phyloP scores from a whole-genome alignment of 2,888 invertebrate genomes.

The Tachina fera region DNA sequence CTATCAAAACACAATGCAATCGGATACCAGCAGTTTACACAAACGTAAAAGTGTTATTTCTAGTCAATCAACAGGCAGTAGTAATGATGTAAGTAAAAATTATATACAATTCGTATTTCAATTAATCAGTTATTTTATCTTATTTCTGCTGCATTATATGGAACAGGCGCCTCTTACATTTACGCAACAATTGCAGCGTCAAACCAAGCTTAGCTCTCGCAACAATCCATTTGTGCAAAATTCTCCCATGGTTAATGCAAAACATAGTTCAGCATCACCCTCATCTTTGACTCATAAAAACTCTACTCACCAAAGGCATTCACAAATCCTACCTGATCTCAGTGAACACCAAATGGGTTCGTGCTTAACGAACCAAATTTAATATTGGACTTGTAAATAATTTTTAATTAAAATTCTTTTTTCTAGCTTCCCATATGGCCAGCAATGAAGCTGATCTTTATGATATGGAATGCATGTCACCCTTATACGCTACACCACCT shows the following conservation, averaged over 20 bases:
- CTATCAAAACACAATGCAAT: constrained; percentile 83
- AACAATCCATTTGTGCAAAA: constrained; percentile 81
- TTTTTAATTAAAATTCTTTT: constrained; percentile 6
- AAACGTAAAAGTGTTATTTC: constrained; percentile 83
- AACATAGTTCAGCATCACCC: constrained; percentile 77
- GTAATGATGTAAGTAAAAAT: constrained; percentile 81
- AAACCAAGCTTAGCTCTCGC: constrained; percentile 82
- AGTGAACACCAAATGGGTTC: constrained; percentile 82
- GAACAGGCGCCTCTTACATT: constrained; percentile 89
- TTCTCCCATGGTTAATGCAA: constrained; percentile 79
- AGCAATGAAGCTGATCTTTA: constrained; percentile 83
- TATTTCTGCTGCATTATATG: neutral
- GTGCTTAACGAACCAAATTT: constrained; percentile 24
- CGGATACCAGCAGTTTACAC: constrained; percentile 83
- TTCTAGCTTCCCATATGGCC: constrained; percentile 74
- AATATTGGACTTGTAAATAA: neutral
- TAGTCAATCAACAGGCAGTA: constrained; percentile 83
- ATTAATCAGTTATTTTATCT: neutral
- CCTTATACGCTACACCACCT: constrained; percentile 92
- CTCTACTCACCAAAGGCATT: constrained; percentile 79
- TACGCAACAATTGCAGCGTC: constrained; percentile 93
- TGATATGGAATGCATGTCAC: constrained; percentile 84
- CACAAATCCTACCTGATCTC: constrained; percentile 82
- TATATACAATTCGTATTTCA: neutral
- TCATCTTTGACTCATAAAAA: constrained; percentile 75